Conservation (phyloP, 23 tunicate genomes). For the Ascidia mentula region DNA sequence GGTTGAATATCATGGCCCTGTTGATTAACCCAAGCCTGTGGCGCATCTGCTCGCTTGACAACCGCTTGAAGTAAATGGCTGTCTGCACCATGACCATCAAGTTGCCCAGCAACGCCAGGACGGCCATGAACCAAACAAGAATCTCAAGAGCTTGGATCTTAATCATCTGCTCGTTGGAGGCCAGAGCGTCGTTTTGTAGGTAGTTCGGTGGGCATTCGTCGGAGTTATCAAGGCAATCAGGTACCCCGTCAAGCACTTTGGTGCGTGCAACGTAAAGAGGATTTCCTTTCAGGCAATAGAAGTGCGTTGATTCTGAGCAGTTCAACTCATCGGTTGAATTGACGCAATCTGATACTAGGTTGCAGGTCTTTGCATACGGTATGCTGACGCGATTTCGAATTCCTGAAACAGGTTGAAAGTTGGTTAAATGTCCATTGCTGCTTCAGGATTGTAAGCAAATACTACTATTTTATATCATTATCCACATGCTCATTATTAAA, state of each 20-base stretch:
- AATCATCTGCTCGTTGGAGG: constrained; percentile 18
- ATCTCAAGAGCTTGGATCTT: neutral
- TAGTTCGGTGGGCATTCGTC: constrained; percentile 23
- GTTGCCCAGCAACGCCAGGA: constrained; percentile 21
- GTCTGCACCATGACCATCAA: constrained; percentile 2
- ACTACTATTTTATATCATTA: no score
- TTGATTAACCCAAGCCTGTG: constrained; percentile 1
- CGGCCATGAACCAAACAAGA: constrained; percentile 25
- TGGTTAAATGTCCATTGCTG: no score
- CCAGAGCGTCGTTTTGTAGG: neutral
- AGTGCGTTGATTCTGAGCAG: constrained; percentile 17
- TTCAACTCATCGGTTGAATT: constrained; percentile 6
- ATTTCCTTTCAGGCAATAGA: constrained; percentile 25
- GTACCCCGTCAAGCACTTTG: constrained; percentile 14
- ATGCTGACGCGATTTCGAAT: constrained; percentile 13
- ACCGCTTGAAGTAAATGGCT: neutral
- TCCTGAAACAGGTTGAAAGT: neutral
- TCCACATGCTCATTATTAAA: no score
- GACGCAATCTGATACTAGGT: constrained; percentile 3
- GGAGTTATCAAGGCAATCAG: constrained; percentile 22
- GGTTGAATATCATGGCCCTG: constrained; percentile 24
- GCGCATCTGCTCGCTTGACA: neutral
- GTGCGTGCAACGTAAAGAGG: constrained; percentile 9
- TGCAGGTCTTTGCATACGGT: neutral
- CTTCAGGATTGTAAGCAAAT: no score